Evolutionary conservation across 2,113 vertebrate genomes (phyloP), one percentile per base, ranked within the genome.

Genomic region (Camelus dromedarius): DNA sequence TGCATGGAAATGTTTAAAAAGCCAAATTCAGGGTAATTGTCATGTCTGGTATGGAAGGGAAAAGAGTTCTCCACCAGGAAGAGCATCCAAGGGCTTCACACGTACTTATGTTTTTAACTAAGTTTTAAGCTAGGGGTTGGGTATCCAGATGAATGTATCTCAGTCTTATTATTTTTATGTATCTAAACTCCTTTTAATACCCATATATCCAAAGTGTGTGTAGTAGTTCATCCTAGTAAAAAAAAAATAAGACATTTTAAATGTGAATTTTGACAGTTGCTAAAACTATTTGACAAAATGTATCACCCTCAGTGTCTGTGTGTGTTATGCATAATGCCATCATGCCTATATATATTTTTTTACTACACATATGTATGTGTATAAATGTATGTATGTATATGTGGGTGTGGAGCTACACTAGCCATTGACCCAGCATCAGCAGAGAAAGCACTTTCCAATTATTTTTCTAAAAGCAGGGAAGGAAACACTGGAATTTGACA

Each of bases 211-310:
- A 85, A 86, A 30, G 4, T 52, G 3, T 62, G 35, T 62, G 8
- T 0, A 60, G 30, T 7, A 73, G 42, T 12, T 93, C 62, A 70
- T 87, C 19, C 73, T 76, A 85, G 75, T 56, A 69, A 93, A 89
- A 69, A 69, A 93, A 89, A 91, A 12, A 67, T 38, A 22, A n/a
- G 22, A 54, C 42, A 58, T 28, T 76, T 62, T 94, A 42, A 67
- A 52, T 64, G 8, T 73, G 5, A 85, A n/a, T 76, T 93, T 12
- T 56, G 22, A 32, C 3, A 46, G 28, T 73, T 96, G 80, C 28
- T 88, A 32, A 93, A 94, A 84, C 35, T 48, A 86, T 64, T 24
- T 89, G 32, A 91, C 30, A 86, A 84, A 86, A 82, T n/a, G 6
- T 16, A 69, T 30, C 24, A 70, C 11, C 48, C 8, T 83, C 13